Conservation (phyloP, 2,888 invertebrate genomes). For the Lochmaea crataegi region DNA sequence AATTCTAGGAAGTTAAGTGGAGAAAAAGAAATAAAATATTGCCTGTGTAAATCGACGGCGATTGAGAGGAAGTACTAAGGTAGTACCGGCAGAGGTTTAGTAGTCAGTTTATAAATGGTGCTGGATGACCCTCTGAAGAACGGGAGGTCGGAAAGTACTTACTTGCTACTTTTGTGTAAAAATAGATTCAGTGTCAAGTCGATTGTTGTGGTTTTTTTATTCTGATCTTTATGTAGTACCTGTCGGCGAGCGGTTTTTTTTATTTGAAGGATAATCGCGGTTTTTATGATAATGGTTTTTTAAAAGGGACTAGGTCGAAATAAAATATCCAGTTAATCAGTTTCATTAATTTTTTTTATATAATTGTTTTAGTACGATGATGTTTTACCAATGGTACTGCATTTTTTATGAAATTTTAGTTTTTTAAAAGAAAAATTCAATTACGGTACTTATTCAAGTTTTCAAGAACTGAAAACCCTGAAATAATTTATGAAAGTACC, state of each 20-base stretch:
- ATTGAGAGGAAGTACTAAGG: conserved; percentile 28
- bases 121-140: conserved; percentile 37
- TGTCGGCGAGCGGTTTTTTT: not conserved
- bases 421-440: too few species aligned
- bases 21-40: conserved; percentile 34
- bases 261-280: not conserved
- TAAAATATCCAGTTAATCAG: not conserved
- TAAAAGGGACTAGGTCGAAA: not conserved
- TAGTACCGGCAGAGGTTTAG: conserved; percentile 37
- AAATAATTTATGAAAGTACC: too few species aligned
- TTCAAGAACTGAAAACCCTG: too few species aligned
- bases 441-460: too few species aligned
- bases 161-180: not conserved
- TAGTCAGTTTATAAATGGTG: conserved; percentile 27
- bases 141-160: conserved; percentile 9
- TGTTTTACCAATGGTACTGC: too few species aligned
- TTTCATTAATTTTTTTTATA: not conserved
- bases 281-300: not conserved
- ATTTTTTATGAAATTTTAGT: too few species aligned
- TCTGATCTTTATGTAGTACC: not conserved
- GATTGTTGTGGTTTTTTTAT: conserved; percentile 5
- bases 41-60: conserved; percentile 28
- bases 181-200: conserved; percentile 10
- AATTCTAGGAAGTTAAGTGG: conserved; percentile 32
- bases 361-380: too few species aligned